A percentile compares a stretch with the other conserved stretches of the same genome.
Conservation (phyloP, 2,113 vertebrate genomes). For the Thamnophis sirtalis region DNA sequence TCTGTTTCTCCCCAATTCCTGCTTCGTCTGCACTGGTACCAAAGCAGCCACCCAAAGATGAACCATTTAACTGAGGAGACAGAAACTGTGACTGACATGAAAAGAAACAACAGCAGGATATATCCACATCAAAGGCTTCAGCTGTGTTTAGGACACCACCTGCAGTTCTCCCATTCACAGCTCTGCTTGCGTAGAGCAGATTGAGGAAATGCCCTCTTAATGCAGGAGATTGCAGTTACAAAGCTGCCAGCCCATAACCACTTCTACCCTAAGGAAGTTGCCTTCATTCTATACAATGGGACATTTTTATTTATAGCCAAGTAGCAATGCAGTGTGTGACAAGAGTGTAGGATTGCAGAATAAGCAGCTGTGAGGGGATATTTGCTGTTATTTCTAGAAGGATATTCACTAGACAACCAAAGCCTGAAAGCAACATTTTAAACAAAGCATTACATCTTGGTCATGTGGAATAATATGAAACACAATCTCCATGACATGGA, state of each 20-base stretch:
- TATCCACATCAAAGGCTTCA: conserved; percentile 32
- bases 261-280: not conserved
- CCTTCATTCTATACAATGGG: not conserved
- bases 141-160: conserved; percentile 29
- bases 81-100: conserved; percentile 30
- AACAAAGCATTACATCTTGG: not conserved
- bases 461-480: not conserved
- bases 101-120: conserved; percentile 31
- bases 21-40: conserved; percentile 8
- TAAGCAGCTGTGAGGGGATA: not conserved
- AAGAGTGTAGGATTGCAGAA: not conserved
- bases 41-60: conserved; percentile 26
- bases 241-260: not conserved
- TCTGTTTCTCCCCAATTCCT: not conserved
- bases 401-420: not conserved
- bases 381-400: not conserved
- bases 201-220: conserved; percentile 19
- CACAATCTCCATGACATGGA: not conserved
- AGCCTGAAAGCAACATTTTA: not conserved
- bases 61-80: conserved; percentile 31
- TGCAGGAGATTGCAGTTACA: conserved; percentile 3
- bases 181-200: conserved; percentile 5
- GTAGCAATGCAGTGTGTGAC: not conserved
- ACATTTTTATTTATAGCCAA: not conserved
- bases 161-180: conserved; percentile 12